Evolutionary conservation across 2,113 vertebrate species (phyloP).

Genomic region (Butorides virescens): DNA sequence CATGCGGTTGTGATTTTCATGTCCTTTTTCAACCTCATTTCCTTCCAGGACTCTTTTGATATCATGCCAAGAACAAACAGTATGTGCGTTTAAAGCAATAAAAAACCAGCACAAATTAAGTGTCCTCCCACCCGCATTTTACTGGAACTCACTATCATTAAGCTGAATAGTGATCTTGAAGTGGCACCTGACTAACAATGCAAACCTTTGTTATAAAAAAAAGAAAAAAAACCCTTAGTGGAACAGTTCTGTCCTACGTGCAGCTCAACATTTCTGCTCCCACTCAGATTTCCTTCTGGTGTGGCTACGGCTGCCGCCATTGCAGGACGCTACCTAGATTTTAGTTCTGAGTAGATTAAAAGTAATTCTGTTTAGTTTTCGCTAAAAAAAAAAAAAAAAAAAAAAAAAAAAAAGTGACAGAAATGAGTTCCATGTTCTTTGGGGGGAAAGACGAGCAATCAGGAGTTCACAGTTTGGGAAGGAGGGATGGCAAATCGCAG

Average conservation of each 20-base stretch:
- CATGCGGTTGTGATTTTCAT: neutral
- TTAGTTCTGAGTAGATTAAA: neutral
- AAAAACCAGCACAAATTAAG: neutral
- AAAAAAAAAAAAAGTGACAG: neutral
- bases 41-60: slow-evolving; percentile 47
- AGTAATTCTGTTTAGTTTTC: neutral
- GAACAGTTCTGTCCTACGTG: neutral
- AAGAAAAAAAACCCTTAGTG: neutral
- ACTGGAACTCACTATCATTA: slow-evolving; percentile 35
- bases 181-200: slow-evolving; percentile 4
- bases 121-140: slow-evolving; percentile 23
- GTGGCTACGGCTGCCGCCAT: neutral
- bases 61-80: slow-evolving; percentile 44
- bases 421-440: neutral
- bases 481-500: neutral
- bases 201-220: neutral
- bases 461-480: neutral
- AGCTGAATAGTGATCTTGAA: neutral
- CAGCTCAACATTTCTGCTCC: neutral
- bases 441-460: neutral
- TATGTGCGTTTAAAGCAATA: slow-evolving; percentile 6
- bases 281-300: neutral
- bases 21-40: slow-evolving; percentile 38
- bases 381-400: neutral
- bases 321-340: neutral